phyloP scores from a whole-genome alignment of 2,113 vertebrate species.

The Sphaerodactylus townsendi region DNA sequence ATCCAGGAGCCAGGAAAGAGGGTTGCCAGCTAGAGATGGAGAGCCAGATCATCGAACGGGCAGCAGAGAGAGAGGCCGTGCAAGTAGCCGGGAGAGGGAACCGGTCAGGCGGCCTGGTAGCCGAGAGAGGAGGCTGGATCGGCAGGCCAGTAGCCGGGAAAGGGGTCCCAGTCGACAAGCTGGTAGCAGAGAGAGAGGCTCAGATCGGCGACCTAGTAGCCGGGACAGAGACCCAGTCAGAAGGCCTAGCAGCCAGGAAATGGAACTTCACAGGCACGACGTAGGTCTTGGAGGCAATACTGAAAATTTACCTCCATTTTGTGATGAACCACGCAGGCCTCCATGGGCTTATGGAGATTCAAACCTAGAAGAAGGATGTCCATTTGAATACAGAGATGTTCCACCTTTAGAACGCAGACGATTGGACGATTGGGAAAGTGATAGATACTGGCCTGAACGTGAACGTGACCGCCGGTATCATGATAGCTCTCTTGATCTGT shows the following conservation, averaged over 20 bases:
- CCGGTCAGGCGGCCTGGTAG: conserved; percentile 55
- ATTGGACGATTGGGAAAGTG: conserved; percentile 77
- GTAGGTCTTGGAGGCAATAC: conserved; percentile 58
- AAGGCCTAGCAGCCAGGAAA: conserved; percentile 69
- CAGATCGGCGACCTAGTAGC: conserved; percentile 57
- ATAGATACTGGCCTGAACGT: conserved; percentile 84
- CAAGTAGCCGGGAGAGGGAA: conserved; percentile 64
- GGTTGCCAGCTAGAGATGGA: conserved; percentile 57
- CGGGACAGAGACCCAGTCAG: conserved; percentile 69
- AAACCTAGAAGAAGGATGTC: conserved; percentile 77
- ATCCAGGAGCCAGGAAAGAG: conserved; percentile 64
- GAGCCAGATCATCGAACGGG: conserved; percentile 47
- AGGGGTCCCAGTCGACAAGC: conserved; percentile 46
- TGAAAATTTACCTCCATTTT: conserved; percentile 72
- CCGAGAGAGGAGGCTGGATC: conserved; percentile 60
- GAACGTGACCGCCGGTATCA: conserved; percentile 82
- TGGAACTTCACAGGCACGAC: conserved; percentile 71
- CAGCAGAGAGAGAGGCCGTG: conserved; percentile 50
- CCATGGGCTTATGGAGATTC: conserved; percentile 79
- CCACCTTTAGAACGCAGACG: conserved; percentile 74
- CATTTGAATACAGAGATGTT: conserved; percentile 74
- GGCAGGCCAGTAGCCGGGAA: conserved; percentile 65
- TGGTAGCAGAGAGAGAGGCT: conserved; percentile 67
- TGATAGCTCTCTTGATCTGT: conserved; percentile 78
- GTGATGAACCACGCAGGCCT: conserved; percentile 67